These are phyloP conservation scores for Argya squamiceps DNA, from an alignment of 2,797 vertebrate species.

Conservation along the genomic window DNA sequence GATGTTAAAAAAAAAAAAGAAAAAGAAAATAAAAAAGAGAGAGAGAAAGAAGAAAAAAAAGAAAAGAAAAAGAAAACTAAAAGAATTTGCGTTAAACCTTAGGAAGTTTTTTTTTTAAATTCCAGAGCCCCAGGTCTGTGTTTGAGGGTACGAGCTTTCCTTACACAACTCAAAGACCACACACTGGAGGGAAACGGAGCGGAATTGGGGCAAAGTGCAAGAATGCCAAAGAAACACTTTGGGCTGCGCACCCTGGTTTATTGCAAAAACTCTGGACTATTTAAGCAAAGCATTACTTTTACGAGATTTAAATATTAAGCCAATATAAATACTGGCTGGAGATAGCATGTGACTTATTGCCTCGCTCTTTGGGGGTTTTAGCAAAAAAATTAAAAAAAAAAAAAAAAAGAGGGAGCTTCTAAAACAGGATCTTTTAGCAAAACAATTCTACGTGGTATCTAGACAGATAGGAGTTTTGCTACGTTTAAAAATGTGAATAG, in stretches of 20 bases:
- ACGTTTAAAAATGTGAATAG: background rate
- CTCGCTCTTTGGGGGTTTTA: background rate
- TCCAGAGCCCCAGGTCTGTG: background rate
- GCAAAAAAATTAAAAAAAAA: background rate
- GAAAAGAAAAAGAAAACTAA: background rate
- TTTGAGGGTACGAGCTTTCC: slow-evolving; percentile 18
- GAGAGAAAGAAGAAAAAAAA: background rate
- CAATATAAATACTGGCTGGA: slow-evolving; percentile 44
- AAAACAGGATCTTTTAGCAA: background rate
- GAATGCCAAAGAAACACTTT: slow-evolving; percentile 47
- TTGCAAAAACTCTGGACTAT: slow-evolving; percentile 48
- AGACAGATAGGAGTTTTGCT: background rate
- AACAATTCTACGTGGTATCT: background rate
- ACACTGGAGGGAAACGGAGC: slow-evolving; percentile 37
- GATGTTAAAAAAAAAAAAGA: background rate
- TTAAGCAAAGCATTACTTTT: slow-evolving; percentile 55
- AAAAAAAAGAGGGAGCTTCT: background rate
- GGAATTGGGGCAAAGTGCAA: slow-evolving; percentile 73
- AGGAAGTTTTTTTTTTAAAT: background rate
- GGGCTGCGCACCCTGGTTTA: slow-evolving; percentile 50
- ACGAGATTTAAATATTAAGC: slow-evolving; percentile 62
- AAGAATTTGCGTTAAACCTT: background rate
- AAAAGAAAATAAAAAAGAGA: too few species aligned
- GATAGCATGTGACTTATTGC: slow-evolving; percentile 42
- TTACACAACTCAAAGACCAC: slow-evolving; percentile 45